These are phyloP conservation scores for Danio tinwini DNA, from an alignment of 2,797 vertebrate genomes.

Conservation along the genomic window DNA sequence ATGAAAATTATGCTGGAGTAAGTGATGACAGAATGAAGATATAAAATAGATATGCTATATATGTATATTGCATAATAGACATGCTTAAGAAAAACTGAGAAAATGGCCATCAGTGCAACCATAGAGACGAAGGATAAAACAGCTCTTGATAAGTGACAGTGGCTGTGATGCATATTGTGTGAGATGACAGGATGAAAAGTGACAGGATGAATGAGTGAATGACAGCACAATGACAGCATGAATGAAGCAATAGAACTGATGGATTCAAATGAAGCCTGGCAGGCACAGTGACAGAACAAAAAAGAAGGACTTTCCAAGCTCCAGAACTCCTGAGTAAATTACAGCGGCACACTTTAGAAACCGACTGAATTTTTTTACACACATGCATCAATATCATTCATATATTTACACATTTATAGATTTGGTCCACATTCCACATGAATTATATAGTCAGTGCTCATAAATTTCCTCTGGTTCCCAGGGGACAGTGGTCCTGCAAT, in stretches of 20 bases:
- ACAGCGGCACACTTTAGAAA: not conserved
- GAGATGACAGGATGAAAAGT: conserved; percentile 37
- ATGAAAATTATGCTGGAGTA: not conserved
- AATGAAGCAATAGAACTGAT: conserved; percentile 49
- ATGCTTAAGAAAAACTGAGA: not conserved
- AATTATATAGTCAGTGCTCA: conserved; percentile 6
- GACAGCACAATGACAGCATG: conserved; percentile 45
- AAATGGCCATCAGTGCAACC: conserved; percentile 19
- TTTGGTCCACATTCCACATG: conserved; percentile 14
- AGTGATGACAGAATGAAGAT: not conserved
- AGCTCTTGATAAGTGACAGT: conserved; percentile 18
- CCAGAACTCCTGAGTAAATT: not conserved
- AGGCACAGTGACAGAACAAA: conserved; percentile 16
- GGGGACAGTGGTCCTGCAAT: conserved; percentile 10
- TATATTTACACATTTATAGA: conserved; percentile 7
- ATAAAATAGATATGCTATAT: too few relatives aligned
- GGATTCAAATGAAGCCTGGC: conserved; percentile 39
- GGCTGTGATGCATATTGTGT: conserved; percentile 23
- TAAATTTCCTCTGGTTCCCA: not conserved
- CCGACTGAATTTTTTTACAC: not conserved
- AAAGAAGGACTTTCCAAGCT: conserved; percentile 3
- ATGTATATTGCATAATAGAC: too few relatives aligned
- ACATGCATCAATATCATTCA: not conserved
- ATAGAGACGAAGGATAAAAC: conserved; percentile 21
- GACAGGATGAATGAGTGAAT: conserved; percentile 44